phyloP scores from a whole-genome alignment of 30 jellyfish, hydroid and myxozoan species.

The Catostylus mosaicus region DNA sequence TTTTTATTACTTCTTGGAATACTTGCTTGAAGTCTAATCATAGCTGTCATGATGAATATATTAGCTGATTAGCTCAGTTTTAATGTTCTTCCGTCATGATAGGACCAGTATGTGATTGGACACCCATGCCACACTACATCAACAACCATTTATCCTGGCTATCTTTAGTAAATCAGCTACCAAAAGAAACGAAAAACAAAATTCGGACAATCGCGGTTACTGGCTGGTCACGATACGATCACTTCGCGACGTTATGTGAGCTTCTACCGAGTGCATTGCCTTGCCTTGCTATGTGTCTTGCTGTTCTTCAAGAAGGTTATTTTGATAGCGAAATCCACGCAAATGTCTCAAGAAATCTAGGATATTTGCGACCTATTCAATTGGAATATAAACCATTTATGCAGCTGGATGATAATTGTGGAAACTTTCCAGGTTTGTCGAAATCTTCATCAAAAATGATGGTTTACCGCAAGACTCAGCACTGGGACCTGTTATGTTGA shows the following conservation, averaged over 20 bases:
- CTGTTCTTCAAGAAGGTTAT: constrained; percentile 59
- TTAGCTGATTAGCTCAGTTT: too few relatives aligned
- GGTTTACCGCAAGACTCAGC: too few relatives aligned
- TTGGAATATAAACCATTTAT: constrained; percentile 64
- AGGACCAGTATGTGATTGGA: constrained; percentile 92
- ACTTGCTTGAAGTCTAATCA: too few relatives aligned
- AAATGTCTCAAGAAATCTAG: constrained; percentile 86
- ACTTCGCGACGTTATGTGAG: constrained; percentile 88
- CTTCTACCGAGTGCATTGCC: constrained; percentile 90
- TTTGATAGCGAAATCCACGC: constrained; percentile 74
- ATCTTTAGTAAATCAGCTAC: constrained; percentile 54
- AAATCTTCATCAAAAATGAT: background rate
- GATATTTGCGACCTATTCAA: constrained; percentile 78
- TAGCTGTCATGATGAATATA: too few relatives aligned
- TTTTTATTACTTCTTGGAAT: too few relatives aligned
- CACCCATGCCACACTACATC: constrained; percentile 84
- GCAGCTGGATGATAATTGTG: constrained; percentile 78
- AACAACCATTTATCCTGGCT: constrained; percentile 91
- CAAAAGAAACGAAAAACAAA: constrained; percentile 44
- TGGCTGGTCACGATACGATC: constrained; percentile 97
- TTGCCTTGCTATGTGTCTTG: constrained; percentile 89
- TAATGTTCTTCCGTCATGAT: background rate
- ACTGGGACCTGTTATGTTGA: too few relatives aligned
- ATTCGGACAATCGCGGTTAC: constrained; percentile 81
- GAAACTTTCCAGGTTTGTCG: constrained; percentile 86